phyloP scores from a whole-genome alignment of 2,888 invertebrate species.

The Dicycla oo region DNA sequence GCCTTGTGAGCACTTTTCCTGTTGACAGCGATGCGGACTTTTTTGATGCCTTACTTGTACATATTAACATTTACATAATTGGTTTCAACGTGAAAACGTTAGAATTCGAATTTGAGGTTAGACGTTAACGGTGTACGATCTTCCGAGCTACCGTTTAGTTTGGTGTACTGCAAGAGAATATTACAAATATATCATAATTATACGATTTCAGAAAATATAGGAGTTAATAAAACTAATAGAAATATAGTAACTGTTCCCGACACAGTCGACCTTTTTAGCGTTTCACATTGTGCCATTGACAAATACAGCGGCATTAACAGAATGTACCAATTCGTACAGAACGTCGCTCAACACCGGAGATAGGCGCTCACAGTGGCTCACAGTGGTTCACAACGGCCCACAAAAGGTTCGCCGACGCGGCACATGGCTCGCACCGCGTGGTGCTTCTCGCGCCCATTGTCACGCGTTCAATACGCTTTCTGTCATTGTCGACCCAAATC shows the following conservation, averaged over 20 bases:
- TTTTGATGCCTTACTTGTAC: no score
- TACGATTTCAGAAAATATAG: neutral
- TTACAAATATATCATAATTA: no score
- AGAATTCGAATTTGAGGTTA: no score
- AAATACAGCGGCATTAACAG: neutral
- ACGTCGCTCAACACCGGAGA: neutral
- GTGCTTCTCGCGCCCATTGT: slow-evolving; percentile 34
- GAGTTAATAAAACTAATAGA: neutral
- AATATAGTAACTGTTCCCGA: neutral
- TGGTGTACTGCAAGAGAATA: no score
- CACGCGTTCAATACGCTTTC: slow-evolving; percentile 31
- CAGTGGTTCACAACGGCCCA: slow-evolving; percentile 2
- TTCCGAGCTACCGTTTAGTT: no score
- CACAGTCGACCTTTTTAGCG: neutral
- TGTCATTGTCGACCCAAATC: slow-evolving; percentile 38
- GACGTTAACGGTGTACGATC: no score
- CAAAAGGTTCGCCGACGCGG: slow-evolving; percentile 32
- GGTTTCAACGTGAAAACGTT: no score
- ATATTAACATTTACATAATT: no score
- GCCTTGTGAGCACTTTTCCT: no score
- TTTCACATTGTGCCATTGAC: neutral
- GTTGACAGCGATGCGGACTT: no score
- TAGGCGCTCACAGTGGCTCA: neutral
- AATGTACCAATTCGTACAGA: slow-evolving; percentile 1
- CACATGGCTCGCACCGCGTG: neutral